Evolutionary conservation across 2,113 vertebrate genomes (phyloP), one percentile per base, ranked within the genome.

Genomic region (Myodes glareolus): DNA sequence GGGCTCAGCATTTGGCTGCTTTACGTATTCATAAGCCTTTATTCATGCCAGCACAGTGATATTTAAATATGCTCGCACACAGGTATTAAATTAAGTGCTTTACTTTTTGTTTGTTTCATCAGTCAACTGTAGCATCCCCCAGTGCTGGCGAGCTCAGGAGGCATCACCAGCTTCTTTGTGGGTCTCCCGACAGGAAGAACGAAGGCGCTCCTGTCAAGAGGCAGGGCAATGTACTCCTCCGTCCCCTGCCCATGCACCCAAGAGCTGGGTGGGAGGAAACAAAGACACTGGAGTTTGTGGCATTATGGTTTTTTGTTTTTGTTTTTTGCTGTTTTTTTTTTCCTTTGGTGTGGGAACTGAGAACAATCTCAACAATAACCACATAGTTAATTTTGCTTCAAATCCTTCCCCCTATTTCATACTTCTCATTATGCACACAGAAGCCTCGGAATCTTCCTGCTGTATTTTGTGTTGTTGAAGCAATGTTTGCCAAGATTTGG

Each of bases 311-410:
- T 52, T 65, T 86, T 75, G 17, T 21, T 58, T 21, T 58, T 58
- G 1, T 17, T 5, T 5, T 19, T 58, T 58, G n/a, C n/a, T n/a
- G n/a, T n/a, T 58, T 19, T 58, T 58, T 5, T 58, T 58, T 17
- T 58, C 21, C 21, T 58, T 58, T 58, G 19, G 58, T 29, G 39
- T 6, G 16, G 29, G 45, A 86, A 31, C 73, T 29, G 77, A 88
- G 76, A 96, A 84, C 61, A 72, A 82, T 91, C 76, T 70, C 92
- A 10, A 61, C 36, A 78, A 55, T 81, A 88, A 73, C 50, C 25
- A 13, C 55, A 25, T 5, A 31, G 55, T 50, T 89, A 63, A 77
- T 84, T 94, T 90, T 50, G 88, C 77, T 85, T 91, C 61, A 14
- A 4, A 50, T 11, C 58, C 63, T 17, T 42, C 31, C 8, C 70